Base-by-base conservation (phyloP, 2,888 invertebrate species). In the Nephrotoma appendiculata region DNA sequence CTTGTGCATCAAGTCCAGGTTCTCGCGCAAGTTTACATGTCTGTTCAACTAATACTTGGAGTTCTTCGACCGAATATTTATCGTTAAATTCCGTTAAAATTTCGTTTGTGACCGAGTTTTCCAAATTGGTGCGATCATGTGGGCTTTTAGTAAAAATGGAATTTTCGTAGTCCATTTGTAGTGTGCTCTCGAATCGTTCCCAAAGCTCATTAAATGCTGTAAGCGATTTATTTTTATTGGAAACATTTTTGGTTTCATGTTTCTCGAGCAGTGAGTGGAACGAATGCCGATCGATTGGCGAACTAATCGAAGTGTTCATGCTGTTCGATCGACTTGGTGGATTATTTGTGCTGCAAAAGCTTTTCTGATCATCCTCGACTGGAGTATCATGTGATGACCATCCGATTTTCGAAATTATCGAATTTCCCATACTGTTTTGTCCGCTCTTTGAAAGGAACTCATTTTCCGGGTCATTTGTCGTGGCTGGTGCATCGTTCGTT, bases 1-100 rank as follows among this genome's bases (percentile, higher is more conserved):
- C 96, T 90, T 98, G 98, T 15, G 92, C 91, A 91, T 97, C 96
- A 41, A 98, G 92, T 0, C 98, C 98, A 88, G 94, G 94, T 90
- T 98, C 98, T 86, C 93, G 93, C 0, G 95, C 93, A 86, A 97
- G 91, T 88, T 92, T 93, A 31, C 95, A 95, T 44, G 96, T 90
- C 89, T 95, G 94, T 84, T 93, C 92, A 9, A 95, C 93, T 91
- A 96, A 93, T 88, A 92, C 92, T 87, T 94, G 93, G 87, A 94
- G 89, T 88, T 94, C 94, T 48, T 90, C 90, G 85, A 92, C 92
- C 88, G 93, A 92, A 88, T 94, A 94, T 57, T 93, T 93, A 9
- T 92, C 92, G 4, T 92, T 92, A 11, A 89, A 92, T 83, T 92
- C 92, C 88, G 92, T 92, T 1, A 93, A 92, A 9, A 84, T 84